phyloP scores from a whole-genome alignment of 2,797 vertebrate species.

The Decapterus maruadsi region DNA sequence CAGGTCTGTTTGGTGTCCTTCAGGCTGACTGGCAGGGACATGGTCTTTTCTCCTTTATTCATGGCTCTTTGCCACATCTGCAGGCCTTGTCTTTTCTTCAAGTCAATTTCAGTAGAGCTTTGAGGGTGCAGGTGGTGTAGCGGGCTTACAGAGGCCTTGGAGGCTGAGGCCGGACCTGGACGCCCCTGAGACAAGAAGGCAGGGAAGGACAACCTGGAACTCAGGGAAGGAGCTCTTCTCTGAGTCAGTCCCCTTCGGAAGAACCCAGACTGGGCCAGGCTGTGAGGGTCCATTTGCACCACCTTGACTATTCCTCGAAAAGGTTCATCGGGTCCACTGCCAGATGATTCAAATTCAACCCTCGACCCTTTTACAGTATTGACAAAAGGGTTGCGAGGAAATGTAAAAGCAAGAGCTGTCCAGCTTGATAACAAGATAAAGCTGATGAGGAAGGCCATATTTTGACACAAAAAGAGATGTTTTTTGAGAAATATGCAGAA shows the following conservation, averaged over 20 bases:
- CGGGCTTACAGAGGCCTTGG: constrained; percentile 52
- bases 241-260: constrained; percentile 58
- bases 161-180: constrained; percentile 55
- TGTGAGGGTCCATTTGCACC: constrained; percentile 74
- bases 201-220: constrained; percentile 75
- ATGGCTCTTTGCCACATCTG: constrained; percentile 85
- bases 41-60: constrained; percentile 72
- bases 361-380: constrained; percentile 42
- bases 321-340: constrained; percentile 68
- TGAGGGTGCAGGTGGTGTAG: constrained; percentile 56
- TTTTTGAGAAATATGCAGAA: background rate
- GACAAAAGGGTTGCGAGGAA: constrained; percentile 69
- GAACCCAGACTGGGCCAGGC: constrained; percentile 64
- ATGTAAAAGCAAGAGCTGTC: constrained; percentile 41
- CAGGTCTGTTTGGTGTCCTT: constrained; percentile 83
- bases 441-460: constrained; percentile 66
- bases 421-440: constrained; percentile 59
- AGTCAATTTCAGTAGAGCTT: constrained; percentile 44
- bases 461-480: constrained; percentile 17
- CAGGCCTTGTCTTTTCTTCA: constrained; percentile 79
- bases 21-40: constrained; percentile 74
- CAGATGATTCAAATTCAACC: constrained; percentile 79
- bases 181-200: constrained; percentile 82
- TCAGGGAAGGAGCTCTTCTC: constrained; percentile 45
- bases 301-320: constrained; percentile 77